Evolutionary conservation across 2,113 vertebrate genomes (phyloP).

Genomic region (Nematolebias whitei): DNA sequence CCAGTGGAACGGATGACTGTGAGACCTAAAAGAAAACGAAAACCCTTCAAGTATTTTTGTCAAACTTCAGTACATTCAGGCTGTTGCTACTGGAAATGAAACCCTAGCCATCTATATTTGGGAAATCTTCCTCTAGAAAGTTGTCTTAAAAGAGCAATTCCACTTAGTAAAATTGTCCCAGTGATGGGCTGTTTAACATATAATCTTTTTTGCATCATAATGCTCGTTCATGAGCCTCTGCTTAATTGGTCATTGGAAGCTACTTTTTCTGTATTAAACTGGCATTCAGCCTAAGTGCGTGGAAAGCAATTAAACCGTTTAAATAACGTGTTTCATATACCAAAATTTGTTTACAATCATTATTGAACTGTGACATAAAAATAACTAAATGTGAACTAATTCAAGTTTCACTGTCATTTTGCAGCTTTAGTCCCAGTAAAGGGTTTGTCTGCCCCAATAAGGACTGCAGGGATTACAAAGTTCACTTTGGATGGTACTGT

Average conservation of each 20-base stretch:
- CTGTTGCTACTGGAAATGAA: slow-evolving; percentile 6
- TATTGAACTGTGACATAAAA: not conserved
- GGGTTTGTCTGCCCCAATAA: slow-evolving; percentile 28
- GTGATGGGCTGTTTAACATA: not conserved
- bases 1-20: slow-evolving; percentile 41
- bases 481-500: slow-evolving; percentile 48
- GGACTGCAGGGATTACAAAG: slow-evolving; percentile 48
- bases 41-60: slow-evolving; percentile 39
- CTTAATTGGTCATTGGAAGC: too few relatives aligned
- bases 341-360: not conserved
- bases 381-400: not conserved
- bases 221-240: too few relatives aligned
- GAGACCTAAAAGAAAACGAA: not conserved
- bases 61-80: slow-evolving; percentile 7
- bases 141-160: not conserved
- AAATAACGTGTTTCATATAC: too few relatives aligned
- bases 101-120: slow-evolving; percentile 21
- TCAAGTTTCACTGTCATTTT: slow-evolving; percentile 4
- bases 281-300: not conserved
- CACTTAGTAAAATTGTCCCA: not conserved
- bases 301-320: too few relatives aligned
- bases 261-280: too few relatives aligned
- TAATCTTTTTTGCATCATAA: not conserved
- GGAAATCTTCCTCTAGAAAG: not conserved
- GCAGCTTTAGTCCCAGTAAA: slow-evolving; percentile 30